Evolutionary conservation across 2,888 invertebrate genomes (phyloP).

Genomic region (Argyresthia albistria): DNA sequence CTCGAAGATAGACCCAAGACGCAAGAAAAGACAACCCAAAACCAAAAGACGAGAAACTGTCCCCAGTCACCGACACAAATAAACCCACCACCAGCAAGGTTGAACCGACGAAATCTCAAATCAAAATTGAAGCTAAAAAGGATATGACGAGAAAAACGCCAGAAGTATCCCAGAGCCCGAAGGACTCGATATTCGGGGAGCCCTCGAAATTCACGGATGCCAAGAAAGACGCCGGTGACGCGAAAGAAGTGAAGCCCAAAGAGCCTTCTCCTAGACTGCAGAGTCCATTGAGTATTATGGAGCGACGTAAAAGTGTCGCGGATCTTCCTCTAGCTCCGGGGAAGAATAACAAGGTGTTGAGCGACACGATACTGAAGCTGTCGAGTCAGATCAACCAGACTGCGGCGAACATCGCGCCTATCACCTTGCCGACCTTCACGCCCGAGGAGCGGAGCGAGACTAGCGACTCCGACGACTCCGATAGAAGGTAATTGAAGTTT

Average conservation of each 20-base stretch:
- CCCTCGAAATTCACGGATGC: constrained; percentile 43
- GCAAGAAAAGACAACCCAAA: constrained; percentile 37
- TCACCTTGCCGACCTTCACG: constrained; percentile 40
- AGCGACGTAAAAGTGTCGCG: constrained; percentile 54
- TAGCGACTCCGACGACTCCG: constrained; percentile 62
- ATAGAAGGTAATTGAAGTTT: constrained; percentile 36
- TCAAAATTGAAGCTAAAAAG: constrained; percentile 38
- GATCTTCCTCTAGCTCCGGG: constrained; percentile 50
- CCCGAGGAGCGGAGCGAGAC: constrained; percentile 53
- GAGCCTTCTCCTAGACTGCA: constrained; percentile 42
- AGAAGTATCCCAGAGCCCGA: constrained; percentile 16
- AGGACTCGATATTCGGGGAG: constrained; percentile 52
- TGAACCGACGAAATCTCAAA: constrained; percentile 24
- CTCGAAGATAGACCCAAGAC: constrained; percentile 38
- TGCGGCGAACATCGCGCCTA: constrained; percentile 32
- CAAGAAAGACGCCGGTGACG: constrained; percentile 40
- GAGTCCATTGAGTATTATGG: constrained; percentile 50
- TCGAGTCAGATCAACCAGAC: constrained; percentile 65
- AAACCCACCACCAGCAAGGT: constrained; percentile 26
- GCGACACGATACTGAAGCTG: constrained; percentile 75
- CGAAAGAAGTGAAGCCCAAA: constrained; percentile 45
- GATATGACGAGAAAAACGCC: constrained; percentile 20
- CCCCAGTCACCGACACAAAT: constrained; percentile 20
- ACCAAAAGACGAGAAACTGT: constrained; percentile 20
- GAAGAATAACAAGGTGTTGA: constrained; percentile 73